These are phyloP conservation scores for Sciurus niger DNA, from an alignment of 2,113 vertebrate species.

Conservation along the genomic window DNA sequence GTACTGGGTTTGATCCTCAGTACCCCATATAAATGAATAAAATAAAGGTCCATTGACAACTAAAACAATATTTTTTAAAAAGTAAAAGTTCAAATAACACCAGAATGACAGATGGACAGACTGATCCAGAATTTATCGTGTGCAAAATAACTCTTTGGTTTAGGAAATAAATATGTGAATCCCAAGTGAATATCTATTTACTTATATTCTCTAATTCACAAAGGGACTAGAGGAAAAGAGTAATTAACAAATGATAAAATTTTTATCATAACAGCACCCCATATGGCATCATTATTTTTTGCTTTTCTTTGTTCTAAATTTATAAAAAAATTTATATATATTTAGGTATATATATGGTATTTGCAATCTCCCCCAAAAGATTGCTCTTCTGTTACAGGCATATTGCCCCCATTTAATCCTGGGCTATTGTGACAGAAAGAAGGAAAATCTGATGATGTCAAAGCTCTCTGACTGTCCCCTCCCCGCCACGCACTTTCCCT, in stretches of 20 bases:
- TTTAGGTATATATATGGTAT: too few species aligned
- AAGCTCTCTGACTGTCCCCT: not conserved
- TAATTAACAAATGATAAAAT: not conserved
- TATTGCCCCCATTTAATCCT: not conserved
- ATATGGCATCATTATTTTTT: not conserved
- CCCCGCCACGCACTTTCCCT: not conserved
- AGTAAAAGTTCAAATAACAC: not conserved
- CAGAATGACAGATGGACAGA: constrained; percentile 4
- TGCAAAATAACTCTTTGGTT: not conserved
- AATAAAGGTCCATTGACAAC: too few species aligned
- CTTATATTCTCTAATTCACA: not conserved
- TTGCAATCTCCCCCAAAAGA: not conserved
- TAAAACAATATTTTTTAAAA: not conserved
- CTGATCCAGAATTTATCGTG: not conserved
- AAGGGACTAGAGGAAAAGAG: not conserved
- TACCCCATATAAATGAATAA: too few species aligned
- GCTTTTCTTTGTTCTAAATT: not conserved
- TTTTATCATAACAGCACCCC: not conserved
- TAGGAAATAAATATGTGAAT: not conserved
- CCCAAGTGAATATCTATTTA: not conserved
- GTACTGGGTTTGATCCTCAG: too few species aligned
- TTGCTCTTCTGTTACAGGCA: not conserved
- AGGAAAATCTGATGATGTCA: not conserved
- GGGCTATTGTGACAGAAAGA: not conserved
- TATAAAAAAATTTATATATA: not conserved